Evolutionary conservation across 2,888 invertebrate species (phyloP).

Genomic region (Pelosia muscerda): DNA sequence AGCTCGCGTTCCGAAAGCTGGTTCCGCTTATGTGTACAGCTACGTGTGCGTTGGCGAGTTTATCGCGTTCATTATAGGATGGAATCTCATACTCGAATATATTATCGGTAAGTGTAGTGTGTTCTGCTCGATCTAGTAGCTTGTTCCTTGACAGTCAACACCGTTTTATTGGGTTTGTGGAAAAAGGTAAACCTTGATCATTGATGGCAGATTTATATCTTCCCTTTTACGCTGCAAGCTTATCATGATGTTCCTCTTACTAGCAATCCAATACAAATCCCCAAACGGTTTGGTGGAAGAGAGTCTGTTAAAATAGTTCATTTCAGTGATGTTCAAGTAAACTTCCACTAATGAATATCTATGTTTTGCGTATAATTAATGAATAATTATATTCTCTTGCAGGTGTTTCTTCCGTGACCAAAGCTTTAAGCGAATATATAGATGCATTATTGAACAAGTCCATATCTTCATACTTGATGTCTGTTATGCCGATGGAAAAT

Average conservation of each 20-base stretch:
- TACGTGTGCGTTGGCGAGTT: slow-evolving; percentile 97
- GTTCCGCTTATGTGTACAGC: slow-evolving; percentile 97
- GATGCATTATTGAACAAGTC: slow-evolving; percentile 89
- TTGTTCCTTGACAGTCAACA: not conserved
- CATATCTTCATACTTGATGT: slow-evolving; percentile 88
- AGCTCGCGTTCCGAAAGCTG: slow-evolving; percentile 95
- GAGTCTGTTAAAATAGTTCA: too few relatives aligned
- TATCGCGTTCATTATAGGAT: slow-evolving; percentile 96
- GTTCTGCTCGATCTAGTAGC: not conserved
- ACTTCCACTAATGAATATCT: too few relatives aligned
- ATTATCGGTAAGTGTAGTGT: slow-evolving; percentile 89
- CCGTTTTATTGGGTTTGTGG: too few relatives aligned
- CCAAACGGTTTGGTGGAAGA: too few relatives aligned
- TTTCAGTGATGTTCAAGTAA: too few relatives aligned
- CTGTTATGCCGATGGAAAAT: slow-evolving; percentile 89
- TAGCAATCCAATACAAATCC: too few relatives aligned
- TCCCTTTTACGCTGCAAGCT: not conserved
- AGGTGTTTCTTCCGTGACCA: slow-evolving; percentile 95
- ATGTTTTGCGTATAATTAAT: not conserved
- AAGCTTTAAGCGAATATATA: slow-evolving; percentile 92
- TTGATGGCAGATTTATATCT: too few relatives aligned
- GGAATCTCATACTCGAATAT: slow-evolving; percentile 97
- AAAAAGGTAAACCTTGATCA: too few relatives aligned
- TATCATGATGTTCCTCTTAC: too few relatives aligned
- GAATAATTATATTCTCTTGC: slow-evolving; percentile 35